Evolutionary conservation across 2,888 invertebrate species (phyloP).

Genomic region (Flexamia atlantica): DNA sequence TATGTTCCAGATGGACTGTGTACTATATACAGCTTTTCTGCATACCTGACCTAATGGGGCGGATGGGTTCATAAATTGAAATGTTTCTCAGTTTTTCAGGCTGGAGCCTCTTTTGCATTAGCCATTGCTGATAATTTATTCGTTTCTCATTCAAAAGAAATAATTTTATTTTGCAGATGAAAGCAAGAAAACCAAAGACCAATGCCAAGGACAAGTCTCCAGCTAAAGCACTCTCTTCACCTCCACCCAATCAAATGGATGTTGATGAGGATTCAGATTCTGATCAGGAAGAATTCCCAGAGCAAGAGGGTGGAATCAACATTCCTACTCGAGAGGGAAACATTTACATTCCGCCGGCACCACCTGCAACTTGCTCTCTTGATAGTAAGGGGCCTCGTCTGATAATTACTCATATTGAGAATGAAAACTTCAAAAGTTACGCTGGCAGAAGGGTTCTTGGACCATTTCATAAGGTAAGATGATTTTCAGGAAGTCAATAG

Average conservation of each 20-base stretch:
- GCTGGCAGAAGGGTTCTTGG: constrained; percentile 90
- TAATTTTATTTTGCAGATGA: not conserved
- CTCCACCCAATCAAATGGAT: constrained; percentile 4
- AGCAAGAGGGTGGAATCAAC: constrained; percentile 80
- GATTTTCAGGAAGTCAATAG: no score
- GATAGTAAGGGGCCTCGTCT: constrained; percentile 89
- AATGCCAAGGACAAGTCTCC: constrained; percentile 18
- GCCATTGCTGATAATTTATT: no score
- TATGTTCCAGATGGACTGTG: no score
- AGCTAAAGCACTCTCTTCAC: not conserved
- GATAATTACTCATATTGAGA: constrained; percentile 94
- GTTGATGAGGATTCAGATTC: constrained; percentile 56
- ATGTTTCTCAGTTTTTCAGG: no score
- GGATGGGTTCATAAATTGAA: no score
- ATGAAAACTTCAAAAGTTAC: constrained; percentile 98
- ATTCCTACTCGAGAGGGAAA: constrained; percentile 81
- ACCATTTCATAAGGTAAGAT: constrained; percentile 94
- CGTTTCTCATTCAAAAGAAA: no score
- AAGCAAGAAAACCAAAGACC: not conserved
- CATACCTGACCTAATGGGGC: no score
- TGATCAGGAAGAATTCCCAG: constrained; percentile 39
- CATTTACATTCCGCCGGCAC: constrained; percentile 89
- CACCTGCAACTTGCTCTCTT: constrained; percentile 81
- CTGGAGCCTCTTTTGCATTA: no score
- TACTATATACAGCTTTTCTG: no score